A percentile compares a stretch with the other conserved stretches of the same genome.
These are phyloP conservation scores for Synchiropus splendidus DNA, from an alignment of 2,113 vertebrate species.

Conservation along the genomic window DNA sequence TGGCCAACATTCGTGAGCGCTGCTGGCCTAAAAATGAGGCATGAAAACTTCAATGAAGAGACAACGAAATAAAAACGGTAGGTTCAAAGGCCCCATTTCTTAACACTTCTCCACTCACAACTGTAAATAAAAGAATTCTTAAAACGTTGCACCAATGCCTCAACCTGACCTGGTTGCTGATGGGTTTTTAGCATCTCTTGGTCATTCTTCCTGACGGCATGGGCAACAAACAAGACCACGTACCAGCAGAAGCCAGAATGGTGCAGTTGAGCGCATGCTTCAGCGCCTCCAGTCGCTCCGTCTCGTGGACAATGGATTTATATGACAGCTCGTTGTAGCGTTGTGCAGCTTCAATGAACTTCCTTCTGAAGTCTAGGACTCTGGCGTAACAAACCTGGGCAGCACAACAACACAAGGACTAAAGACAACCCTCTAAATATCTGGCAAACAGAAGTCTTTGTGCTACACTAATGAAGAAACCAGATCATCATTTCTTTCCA, in stretches of 20 bases:
- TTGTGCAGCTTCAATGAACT: conserved; percentile 97
- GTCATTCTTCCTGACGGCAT: too few species aligned
- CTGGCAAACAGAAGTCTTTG: too few species aligned
- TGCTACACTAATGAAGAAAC: too few species aligned
- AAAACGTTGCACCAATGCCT: too few species aligned
- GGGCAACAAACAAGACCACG: neutral
- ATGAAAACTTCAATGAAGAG: too few species aligned
- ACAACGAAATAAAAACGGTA: too few species aligned
- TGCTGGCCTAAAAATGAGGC: conserved; percentile 79
- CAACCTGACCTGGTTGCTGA: too few species aligned
- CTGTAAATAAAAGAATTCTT: too few species aligned
- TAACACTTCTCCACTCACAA: too few species aligned
- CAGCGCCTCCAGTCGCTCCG: conserved; percentile 86
- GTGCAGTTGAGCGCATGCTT: conserved; percentile 97
- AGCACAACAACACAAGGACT: neutral
- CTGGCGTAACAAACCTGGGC: conserved; percentile 90
- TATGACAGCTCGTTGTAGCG: conserved; percentile 96
- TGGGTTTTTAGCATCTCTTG: too few species aligned
- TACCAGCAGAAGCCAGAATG: conserved; percentile 97
- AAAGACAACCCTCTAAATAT: neutral
- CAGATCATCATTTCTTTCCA: neutral
- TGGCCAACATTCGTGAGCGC: conserved; percentile 95
- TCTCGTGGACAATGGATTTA: conserved; percentile 95
- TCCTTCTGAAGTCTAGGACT: conserved; percentile 94
- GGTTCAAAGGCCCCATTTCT: too few species aligned